Evolutionary conservation across 1,140 invertebrate genomes (phyloP).

Genomic region (Drosophila takahashii): DNA sequence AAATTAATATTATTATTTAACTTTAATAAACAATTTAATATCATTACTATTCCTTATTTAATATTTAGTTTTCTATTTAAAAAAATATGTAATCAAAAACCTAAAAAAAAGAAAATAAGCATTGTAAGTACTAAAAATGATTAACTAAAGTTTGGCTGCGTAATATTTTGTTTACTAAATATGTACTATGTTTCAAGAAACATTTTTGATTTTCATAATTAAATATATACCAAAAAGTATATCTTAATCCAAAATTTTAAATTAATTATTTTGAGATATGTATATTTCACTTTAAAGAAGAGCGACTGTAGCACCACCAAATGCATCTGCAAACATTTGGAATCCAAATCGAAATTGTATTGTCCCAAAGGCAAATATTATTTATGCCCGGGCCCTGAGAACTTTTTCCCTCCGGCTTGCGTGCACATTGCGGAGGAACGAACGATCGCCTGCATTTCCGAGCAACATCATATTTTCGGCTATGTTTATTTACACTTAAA

Average conservation of each 20-base stretch:
- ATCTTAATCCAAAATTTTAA: too few relatives aligned
- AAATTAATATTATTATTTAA: not conserved
- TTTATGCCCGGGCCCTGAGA: slow-evolving; percentile 63
- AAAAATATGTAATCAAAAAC: too few relatives aligned
- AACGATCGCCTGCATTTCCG: slow-evolving; percentile 53
- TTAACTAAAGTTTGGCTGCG: too few relatives aligned
- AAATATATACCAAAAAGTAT: too few relatives aligned
- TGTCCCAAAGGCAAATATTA: slow-evolving; percentile 63
- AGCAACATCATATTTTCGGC: slow-evolving; percentile 52
- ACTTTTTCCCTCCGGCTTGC: slow-evolving; percentile 62
- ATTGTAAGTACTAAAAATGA: too few relatives aligned
- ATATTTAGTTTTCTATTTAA: too few relatives aligned
- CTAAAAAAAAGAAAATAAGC: too few relatives aligned
- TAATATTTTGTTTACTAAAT: too few relatives aligned
- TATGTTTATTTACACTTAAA: slow-evolving; percentile 73
- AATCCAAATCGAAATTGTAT: slow-evolving; percentile 39
- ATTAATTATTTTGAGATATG: not conserved
- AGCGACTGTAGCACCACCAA: not conserved
- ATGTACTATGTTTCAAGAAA: too few relatives aligned
- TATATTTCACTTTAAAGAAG: not conserved
- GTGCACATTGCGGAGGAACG: slow-evolving; percentile 40
- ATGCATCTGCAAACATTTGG: slow-evolving; percentile 69
- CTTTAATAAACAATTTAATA: too few relatives aligned
- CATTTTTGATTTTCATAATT: too few relatives aligned
- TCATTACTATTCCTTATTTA: too few relatives aligned